These are phyloP conservation scores for Nibea coibor DNA, from an alignment of 2,113 vertebrate genomes.

Conservation along the genomic window DNA sequence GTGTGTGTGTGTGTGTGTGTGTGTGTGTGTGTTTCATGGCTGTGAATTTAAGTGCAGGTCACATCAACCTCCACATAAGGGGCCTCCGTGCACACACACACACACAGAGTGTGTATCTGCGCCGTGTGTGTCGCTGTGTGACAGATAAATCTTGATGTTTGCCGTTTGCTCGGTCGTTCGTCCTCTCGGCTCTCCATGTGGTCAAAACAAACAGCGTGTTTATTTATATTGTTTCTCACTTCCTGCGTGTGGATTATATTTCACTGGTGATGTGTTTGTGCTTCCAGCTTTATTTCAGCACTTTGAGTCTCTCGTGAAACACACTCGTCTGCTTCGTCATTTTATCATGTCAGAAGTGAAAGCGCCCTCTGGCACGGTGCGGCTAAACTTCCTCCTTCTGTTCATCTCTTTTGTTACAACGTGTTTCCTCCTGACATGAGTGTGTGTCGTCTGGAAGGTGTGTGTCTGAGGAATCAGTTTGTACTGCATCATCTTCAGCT, in stretches of 20 bases:
- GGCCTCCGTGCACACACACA: no score
- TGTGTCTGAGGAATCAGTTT: neutral
- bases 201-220: no score
- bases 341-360: neutral
- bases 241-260: neutral
- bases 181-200: no score
- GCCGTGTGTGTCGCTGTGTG: neutral
- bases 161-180: no score
- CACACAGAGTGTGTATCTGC: neutral
- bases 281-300: neutral
- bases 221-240: no score
- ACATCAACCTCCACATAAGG: no score
- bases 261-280: neutral
- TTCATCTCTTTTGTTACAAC: no score
- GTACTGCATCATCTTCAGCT: neutral
- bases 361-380: no score
- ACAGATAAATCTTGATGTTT: no score
- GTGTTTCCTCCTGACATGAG: no score
- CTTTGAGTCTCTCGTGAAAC: neutral
- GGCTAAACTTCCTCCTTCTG: neutral
- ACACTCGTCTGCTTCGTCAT: neutral
- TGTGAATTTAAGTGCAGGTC: no score
- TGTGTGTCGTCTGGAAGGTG: neutral
- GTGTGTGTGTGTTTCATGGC: neutral
- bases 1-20: conserved; percentile 4